Conservation (phyloP, 2,888 invertebrate species). For the Phrixothrix hirtus region DNA sequence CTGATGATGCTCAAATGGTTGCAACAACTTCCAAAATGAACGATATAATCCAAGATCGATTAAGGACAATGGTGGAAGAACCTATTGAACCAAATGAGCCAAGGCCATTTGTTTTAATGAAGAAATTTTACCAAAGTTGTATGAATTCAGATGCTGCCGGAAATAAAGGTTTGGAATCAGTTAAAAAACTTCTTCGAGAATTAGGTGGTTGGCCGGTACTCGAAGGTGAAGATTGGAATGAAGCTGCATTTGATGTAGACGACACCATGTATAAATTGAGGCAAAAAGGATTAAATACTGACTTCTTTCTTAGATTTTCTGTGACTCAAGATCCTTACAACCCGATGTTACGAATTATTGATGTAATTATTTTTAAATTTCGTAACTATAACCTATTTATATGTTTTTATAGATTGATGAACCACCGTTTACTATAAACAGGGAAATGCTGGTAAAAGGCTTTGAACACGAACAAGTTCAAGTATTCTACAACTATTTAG, state of each 20-base stretch:
- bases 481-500: neutral
- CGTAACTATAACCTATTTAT: no score
- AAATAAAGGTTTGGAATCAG: neutral
- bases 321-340: no score
- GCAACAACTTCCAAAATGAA: neutral
- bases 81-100: neutral
- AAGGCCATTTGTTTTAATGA: neutral
- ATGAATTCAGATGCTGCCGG: neutral
- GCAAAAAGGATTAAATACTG: no score
- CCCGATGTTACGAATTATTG: neutral
- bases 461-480: neutral
- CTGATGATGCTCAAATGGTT: conserved; percentile 71
- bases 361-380: neutral
- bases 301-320: no score
- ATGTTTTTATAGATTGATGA: neutral
- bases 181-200: neutral
- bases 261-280: neutral
- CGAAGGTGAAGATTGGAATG: neutral
- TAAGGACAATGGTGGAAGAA: neutral
- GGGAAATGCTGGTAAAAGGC: neutral
- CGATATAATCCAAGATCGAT: neutral
- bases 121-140: neutral
- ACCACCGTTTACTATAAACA: neutral
- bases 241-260: neutral
- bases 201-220: neutral